Conservation (phyloP, 2,113 vertebrate genomes). For the Lonchura striata region DNA sequence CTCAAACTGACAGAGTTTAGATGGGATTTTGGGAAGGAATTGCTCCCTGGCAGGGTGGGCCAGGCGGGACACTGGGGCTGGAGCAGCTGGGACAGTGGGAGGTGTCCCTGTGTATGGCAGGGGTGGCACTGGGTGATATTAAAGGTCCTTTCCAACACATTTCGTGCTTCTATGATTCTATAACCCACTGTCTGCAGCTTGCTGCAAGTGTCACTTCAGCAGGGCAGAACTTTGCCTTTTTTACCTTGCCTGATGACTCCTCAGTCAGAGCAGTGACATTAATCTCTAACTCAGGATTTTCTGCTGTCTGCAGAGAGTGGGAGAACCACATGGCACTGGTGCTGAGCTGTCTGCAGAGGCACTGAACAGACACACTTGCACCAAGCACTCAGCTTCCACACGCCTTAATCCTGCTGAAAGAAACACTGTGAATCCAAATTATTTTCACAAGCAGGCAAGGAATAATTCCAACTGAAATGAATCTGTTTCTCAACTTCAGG, state of each 20-base stretch:
- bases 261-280: background rate
- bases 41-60: background rate
- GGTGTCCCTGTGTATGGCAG: background rate
- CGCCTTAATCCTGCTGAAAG: background rate
- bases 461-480: background rate
- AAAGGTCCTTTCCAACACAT: background rate
- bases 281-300: background rate
- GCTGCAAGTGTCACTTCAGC: rapidly evolving
- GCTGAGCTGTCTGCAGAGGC: background rate
- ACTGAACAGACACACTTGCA: background rate
- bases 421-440: background rate
- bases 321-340: rapidly evolving
- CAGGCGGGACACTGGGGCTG: too few relatives aligned
- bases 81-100: background rate
- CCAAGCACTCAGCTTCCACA: background rate
- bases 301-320: background rate
- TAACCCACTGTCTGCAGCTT: background rate
- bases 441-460: background rate
- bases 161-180: background rate
- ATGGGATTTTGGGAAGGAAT: background rate
- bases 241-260: too few relatives aligned
- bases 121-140: background rate
- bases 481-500: background rate
- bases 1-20: background rate
- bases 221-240: background rate